phyloP scores from a whole-genome alignment of 2,113 vertebrate species.

The Himantopus leucocephalus region DNA sequence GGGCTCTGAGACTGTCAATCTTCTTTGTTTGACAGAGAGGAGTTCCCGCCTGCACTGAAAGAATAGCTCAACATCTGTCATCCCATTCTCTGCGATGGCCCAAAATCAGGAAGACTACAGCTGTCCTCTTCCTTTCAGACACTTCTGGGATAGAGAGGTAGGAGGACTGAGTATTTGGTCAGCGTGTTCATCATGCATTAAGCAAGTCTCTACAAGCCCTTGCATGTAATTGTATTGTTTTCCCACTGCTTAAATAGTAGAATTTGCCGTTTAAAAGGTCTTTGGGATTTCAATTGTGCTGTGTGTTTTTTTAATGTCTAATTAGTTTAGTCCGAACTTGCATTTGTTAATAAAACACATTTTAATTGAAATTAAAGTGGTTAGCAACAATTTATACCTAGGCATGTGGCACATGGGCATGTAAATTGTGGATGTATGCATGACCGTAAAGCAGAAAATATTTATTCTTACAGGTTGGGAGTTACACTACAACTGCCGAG shows the following conservation, averaged over 20 bases:
- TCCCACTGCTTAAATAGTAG: slow-evolving; percentile 36
- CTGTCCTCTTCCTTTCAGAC: slow-evolving; percentile 76
- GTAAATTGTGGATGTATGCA: neutral
- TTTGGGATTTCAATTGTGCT: slow-evolving; percentile 38
- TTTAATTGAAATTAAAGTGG: slow-evolving; percentile 37
- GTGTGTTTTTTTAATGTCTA: neutral
- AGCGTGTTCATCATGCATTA: slow-evolving; percentile 55
- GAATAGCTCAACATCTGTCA: slow-evolving; percentile 81
- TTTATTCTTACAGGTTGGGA: neutral
- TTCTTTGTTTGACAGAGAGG: slow-evolving; percentile 76
- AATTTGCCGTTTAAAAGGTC: slow-evolving; percentile 57
- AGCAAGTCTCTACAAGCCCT: slow-evolving; percentile 54
- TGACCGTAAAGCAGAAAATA: neutral
- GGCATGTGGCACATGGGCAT: neutral
- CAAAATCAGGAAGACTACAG: slow-evolving; percentile 77
- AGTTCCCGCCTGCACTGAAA: slow-evolving; percentile 73
- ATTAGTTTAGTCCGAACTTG: slow-evolving; percentile 42
- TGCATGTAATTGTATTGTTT: slow-evolving; percentile 62
- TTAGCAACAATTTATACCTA: slow-evolving; percentile 34
- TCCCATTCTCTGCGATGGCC: slow-evolving; percentile 74
- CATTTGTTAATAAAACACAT: slow-evolving; percentile 52
- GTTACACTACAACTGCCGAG: neutral
- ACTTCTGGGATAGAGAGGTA: slow-evolving; percentile 68
- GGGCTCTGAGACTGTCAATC: slow-evolving; percentile 72
- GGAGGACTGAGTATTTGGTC: slow-evolving; percentile 59